Percentiles rank a stretch among this genome's conserved stretches.
These are phyloP conservation scores for Whitmania pigra DNA, from an alignment of 1,140 invertebrate species.

Conservation along the genomic window DNA sequence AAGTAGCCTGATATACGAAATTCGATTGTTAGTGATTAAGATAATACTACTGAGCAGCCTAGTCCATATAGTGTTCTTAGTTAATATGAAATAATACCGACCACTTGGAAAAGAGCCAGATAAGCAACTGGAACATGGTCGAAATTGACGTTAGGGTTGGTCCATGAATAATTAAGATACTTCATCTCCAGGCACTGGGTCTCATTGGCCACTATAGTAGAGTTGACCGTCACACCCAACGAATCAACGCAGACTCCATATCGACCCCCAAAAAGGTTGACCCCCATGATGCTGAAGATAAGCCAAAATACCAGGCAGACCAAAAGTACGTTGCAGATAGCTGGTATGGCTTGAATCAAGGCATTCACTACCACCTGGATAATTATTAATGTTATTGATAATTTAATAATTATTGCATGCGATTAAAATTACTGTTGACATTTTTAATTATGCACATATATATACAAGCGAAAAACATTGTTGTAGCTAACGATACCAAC, in stretches of 20 bases:
- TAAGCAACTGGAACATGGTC: slow-evolving; percentile 95
- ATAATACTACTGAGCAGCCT: neutral
- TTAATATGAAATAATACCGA: slow-evolving; percentile 28
- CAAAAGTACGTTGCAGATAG: slow-evolving; percentile 82
- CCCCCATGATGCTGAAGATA: slow-evolving; percentile 81
- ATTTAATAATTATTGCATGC: neutral
- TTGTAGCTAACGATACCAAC: neutral
- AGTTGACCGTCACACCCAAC: slow-evolving; percentile 48
- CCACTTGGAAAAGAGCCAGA: slow-evolving; percentile 89
- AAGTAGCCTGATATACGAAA: slow-evolving; percentile 61
- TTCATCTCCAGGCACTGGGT: slow-evolving; percentile 47
- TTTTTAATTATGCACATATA: no score
- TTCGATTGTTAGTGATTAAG: neutral
- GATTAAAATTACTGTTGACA: neutral
- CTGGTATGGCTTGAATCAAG: slow-evolving; percentile 82
- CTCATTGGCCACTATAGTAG: slow-evolving; percentile 70
- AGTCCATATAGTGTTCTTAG: neutral
- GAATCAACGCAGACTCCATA: slow-evolving; percentile 32
- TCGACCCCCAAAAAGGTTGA: slow-evolving; percentile 74
- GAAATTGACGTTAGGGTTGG: slow-evolving; percentile 93
- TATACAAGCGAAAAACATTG: neutral
- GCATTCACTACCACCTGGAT: slow-evolving; percentile 80
- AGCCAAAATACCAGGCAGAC: slow-evolving; percentile 83
- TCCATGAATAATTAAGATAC: slow-evolving; percentile 83
- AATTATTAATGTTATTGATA: neutral